These are phyloP conservation scores for Apotomis capreana DNA, from an alignment of 2,888 invertebrate species.

Conservation along the genomic window DNA sequence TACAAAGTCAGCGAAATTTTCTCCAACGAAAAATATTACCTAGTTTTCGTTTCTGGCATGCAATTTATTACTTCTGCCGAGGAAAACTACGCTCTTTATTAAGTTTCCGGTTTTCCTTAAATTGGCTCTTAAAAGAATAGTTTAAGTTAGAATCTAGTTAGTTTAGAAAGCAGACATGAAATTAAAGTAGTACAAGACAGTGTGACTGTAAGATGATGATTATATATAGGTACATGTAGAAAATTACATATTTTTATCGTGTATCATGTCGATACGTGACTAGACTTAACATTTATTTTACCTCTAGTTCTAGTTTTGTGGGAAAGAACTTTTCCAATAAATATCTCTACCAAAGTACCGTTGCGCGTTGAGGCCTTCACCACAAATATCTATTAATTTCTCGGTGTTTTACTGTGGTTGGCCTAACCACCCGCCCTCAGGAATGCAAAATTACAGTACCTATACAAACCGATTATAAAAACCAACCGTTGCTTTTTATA, in stretches of 20 bases:
- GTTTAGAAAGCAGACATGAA: too few relatives aligned
- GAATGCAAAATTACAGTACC: neutral
- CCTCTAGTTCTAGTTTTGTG: neutral
- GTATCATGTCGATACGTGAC: too few relatives aligned
- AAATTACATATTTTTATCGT: too few relatives aligned
- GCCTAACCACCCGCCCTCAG: slow-evolving; percentile 8
- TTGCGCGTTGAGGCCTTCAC: slow-evolving; percentile 16
- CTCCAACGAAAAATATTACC: slow-evolving; percentile 9
- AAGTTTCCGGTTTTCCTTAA: slow-evolving; percentile 4
- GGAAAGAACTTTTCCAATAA: slow-evolving; percentile 9
- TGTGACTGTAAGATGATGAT: too few relatives aligned
- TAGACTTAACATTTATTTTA: too few relatives aligned
- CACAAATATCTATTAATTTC: slow-evolving; percentile 36
- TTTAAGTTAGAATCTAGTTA: too few relatives aligned
- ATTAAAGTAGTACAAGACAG: too few relatives aligned
- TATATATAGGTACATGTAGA: too few relatives aligned
- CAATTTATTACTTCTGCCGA: slow-evolving; percentile 8
- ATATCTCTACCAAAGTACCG: slow-evolving; percentile 35
- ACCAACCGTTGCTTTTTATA: neutral
- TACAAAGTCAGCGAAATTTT: neutral
- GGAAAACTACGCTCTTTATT: slow-evolving; percentile 1
- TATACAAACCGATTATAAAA: neutral
- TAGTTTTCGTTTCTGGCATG: slow-evolving; percentile 4
- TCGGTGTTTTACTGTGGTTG: slow-evolving; percentile 32
- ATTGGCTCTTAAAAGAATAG: neutral